phyloP scores from a whole-genome alignment of 1,140 invertebrate genomes.

The Wasmannia auropunctata region DNA sequence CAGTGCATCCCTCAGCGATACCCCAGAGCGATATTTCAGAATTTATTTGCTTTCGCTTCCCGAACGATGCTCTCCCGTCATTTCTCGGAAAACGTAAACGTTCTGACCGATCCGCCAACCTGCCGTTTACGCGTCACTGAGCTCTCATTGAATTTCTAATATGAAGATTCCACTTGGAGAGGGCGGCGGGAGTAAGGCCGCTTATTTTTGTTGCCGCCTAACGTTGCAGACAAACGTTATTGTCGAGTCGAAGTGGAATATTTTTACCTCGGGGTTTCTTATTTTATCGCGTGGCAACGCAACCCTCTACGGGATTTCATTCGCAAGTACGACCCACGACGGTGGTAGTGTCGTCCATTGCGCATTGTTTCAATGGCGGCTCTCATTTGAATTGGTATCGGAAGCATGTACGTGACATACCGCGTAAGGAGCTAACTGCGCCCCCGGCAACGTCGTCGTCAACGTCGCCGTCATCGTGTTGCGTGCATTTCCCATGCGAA shows the following conservation, averaged over 20 bases:
- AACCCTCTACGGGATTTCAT: neutral
- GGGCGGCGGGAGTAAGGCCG: neutral
- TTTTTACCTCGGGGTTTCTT: neutral
- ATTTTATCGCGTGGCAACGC: neutral
- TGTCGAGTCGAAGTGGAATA: neutral
- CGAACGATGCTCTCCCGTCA: neutral
- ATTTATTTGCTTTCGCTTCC: neutral
- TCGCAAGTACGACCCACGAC: neutral
- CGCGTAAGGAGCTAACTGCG: constrained; percentile 43
- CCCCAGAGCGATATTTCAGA: neutral
- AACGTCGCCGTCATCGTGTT: neutral
- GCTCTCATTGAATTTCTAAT: constrained; percentile 13
- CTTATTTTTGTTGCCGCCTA: neutral
- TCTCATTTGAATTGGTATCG: constrained; percentile 56
- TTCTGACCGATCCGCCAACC: neutral
- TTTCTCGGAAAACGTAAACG: neutral
- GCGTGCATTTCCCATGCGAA: constrained; percentile 24
- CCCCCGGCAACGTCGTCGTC: too few species aligned
- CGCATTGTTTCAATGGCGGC: constrained; percentile 41
- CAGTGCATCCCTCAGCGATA: neutral
- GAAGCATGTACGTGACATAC: constrained; percentile 46
- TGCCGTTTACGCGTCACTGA: neutral
- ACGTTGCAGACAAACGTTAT: neutral
- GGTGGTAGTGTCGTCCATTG: neutral
- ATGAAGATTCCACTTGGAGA: neutral